Evolutionary conservation across 1,140 invertebrate genomes (phyloP).

Genomic region (Ostrea edulis): DNA sequence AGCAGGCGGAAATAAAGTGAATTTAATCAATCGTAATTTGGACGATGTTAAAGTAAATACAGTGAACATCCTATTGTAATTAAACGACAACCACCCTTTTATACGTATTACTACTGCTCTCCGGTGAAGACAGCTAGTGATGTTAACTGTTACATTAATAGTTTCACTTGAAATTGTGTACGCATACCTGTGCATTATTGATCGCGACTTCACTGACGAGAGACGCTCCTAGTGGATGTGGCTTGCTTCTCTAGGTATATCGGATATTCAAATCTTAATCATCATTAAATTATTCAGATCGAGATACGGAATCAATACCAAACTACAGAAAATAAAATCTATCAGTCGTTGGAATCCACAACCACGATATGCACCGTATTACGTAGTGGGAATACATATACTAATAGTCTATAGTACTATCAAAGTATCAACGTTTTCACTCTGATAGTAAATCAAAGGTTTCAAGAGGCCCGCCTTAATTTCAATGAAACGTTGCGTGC

Average conservation of each 20-base stretch:
- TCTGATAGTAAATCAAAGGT: too few relatives aligned
- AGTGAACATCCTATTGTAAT: not conserved
- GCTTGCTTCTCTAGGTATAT: not conserved
- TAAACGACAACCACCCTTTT: not conserved
- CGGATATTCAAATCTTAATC: constrained; percentile 32
- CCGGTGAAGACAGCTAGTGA: not conserved
- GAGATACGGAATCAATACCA: not conserved
- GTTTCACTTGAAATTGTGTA: not conserved
- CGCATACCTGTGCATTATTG: not conserved
- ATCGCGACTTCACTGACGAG: not conserved
- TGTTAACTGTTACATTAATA: too few relatives aligned
- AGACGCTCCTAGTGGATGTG: not conserved
- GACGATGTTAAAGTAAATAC: not conserved
- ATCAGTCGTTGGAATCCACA: too few relatives aligned
- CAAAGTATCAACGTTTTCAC: too few relatives aligned
- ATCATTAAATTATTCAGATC: constrained; percentile 21
- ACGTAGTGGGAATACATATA: too few relatives aligned
- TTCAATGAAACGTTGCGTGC: too few relatives aligned
- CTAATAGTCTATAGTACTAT: too few relatives aligned
- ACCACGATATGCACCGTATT: too few relatives aligned
- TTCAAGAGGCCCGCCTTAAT: too few relatives aligned
- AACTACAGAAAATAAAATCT: too few relatives aligned
- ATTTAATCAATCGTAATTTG: not conserved
- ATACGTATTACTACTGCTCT: not conserved
- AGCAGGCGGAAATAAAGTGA: not conserved